Conservation (phyloP, 2,113 vertebrate species). For the Sitta europaea region DNA sequence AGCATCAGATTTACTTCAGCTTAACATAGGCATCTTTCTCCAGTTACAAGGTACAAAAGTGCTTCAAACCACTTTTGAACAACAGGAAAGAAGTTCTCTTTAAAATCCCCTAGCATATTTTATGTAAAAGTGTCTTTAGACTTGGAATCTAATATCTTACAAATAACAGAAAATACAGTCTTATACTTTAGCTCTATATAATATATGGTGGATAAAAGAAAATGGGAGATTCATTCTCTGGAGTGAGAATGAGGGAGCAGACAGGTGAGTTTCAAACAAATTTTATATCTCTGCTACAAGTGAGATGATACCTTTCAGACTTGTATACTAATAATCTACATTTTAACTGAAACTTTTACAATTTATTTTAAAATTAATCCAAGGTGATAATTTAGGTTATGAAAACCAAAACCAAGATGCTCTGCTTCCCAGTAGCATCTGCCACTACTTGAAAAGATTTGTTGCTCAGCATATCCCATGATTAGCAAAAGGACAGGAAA, state of each 20-base stretch:
- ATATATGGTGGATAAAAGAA: neutral
- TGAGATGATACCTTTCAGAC: neutral
- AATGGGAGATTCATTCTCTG: neutral
- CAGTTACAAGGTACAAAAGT: neutral
- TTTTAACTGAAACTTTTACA: neutral
- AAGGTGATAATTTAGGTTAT: neutral
- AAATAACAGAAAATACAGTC: neutral
- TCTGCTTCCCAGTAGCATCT: neutral
- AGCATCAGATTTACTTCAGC: neutral
- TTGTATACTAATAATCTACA: neutral
- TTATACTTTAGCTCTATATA: neutral
- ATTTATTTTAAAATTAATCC: neutral
- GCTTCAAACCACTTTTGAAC: neutral
- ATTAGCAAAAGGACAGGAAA: neutral
- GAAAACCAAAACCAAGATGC: neutral
- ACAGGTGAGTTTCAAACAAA: neutral
- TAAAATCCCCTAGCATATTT: neutral
- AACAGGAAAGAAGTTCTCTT: neutral
- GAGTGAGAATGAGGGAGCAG: neutral
- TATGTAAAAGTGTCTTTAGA: neutral
- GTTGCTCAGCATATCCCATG: neutral
- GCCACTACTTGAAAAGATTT: neutral
- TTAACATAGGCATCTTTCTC: neutral
- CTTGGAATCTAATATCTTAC: neutral
- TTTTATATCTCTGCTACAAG: neutral